These are phyloP conservation scores for Gulo gulo DNA, from an alignment of 2,113 vertebrate genomes.

Conservation along the genomic window DNA sequence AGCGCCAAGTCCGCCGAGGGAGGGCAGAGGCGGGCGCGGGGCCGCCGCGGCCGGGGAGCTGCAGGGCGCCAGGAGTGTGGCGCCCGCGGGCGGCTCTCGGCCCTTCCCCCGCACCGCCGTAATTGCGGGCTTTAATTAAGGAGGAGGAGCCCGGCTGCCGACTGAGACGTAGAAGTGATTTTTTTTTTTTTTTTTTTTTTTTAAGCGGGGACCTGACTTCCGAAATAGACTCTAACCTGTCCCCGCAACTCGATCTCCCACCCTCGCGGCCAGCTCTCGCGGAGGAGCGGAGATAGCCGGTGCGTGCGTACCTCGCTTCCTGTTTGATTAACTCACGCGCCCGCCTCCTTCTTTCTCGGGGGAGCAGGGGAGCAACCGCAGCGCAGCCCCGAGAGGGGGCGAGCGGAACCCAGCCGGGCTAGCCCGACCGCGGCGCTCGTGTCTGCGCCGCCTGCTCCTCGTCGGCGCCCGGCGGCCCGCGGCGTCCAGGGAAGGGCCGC, in stretches of 20 bases:
- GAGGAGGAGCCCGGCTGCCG: slow-evolving; percentile 11
- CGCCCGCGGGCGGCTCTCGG: not conserved
- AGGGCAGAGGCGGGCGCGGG: accelerated
- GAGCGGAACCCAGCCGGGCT: accelerated
- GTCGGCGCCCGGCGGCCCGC: not conserved
- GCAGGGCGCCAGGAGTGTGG: accelerated
- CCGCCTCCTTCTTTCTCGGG: not conserved
- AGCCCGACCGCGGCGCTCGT: accelerated
- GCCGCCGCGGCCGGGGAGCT: not conserved
- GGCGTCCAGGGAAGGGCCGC: not conserved
- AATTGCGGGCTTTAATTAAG: slow-evolving; percentile 59
- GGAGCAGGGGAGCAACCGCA: accelerated
- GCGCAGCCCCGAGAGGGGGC: not conserved
- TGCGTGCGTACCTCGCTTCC: not conserved
- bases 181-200: not conserved
- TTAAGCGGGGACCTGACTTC: not conserved
- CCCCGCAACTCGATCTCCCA: not conserved
- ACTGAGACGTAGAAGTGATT: not conserved
- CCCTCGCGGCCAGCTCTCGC: not conserved
- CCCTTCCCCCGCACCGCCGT: not conserved
- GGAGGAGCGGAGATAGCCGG: accelerated
- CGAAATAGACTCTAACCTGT: too few species aligned
- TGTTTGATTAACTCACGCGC: not conserved
- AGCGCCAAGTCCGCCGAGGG: not conserved
- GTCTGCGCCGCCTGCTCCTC: not conserved